A percentile compares a stretch with the other conserved stretches of the same genome.
phyloP scores from a whole-genome alignment of 2,797 vertebrate genomes.

The Graptemys geographica region DNA sequence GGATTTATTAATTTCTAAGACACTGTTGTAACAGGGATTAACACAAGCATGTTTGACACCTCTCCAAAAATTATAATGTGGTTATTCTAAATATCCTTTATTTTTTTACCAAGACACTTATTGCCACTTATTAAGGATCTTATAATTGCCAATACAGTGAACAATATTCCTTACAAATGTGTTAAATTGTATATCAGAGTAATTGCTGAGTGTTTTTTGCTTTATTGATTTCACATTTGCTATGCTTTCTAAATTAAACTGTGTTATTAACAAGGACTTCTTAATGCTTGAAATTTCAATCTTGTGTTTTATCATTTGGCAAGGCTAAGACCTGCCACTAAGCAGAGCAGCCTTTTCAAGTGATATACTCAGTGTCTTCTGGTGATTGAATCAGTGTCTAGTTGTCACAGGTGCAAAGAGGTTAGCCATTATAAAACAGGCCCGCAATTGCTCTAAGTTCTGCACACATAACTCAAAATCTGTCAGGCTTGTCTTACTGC shows the following conservation, averaged over 20 bases:
- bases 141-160: neutral
- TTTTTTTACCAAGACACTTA: neutral
- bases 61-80: neutral
- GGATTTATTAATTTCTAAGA: neutral
- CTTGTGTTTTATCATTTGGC: neutral
- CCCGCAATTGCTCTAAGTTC: constrained; percentile 7
- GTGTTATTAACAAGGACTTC: constrained; percentile 7
- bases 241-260: constrained; percentile 30
- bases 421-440: constrained; percentile 24
- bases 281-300: neutral
- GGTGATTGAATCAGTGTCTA: neutral
- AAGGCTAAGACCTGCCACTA: neutral
- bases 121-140: neutral
- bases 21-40: neutral
- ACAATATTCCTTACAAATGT: neutral
- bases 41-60: neutral
- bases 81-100: neutral
- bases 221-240: constrained; percentile 39
- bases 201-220: neutral
- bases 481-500: neutral
- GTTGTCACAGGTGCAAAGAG: constrained; percentile 13
- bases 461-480: neutral
- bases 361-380: neutral
- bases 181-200: neutral
- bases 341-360: neutral